These are phyloP conservation scores for Dipodomys stephensi DNA, from an alignment of 2,113 vertebrate genomes.

Conservation along the genomic window DNA sequence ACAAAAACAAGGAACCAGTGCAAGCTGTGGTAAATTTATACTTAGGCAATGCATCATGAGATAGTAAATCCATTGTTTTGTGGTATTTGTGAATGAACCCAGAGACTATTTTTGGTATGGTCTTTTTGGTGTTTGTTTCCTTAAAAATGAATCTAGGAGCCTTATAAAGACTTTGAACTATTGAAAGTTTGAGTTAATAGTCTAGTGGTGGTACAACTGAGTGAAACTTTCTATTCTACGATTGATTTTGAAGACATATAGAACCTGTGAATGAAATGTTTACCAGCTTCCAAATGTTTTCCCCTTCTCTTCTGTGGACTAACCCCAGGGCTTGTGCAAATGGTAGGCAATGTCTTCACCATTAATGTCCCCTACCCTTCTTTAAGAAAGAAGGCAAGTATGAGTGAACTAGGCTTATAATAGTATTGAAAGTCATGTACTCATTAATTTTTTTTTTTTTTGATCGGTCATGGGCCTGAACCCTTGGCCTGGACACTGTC, in stretches of 20 bases:
- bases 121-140: constrained; percentile 21
- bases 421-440: not conserved
- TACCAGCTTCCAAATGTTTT: not conserved
- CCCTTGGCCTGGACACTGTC: too few species aligned
- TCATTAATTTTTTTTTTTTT: not conserved
- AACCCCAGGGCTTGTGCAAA: not conserved
- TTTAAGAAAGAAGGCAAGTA: too few species aligned
- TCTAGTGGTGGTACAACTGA: not conserved
- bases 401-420: too few species aligned
- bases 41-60: constrained; percentile 40
- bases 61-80: constrained; percentile 47
- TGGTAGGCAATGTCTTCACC: not conserved
- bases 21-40: constrained; percentile 36
- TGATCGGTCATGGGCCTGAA: too few species aligned
- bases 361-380: too few species aligned
- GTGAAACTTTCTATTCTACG: constrained; percentile 6
- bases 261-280: not conserved
- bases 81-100: constrained; percentile 40
- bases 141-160: not conserved
- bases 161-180: not conserved
- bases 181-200: not conserved
- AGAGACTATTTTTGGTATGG: constrained; percentile 43
- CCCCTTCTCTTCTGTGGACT: not conserved
- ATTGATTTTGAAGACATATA: not conserved
- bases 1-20: constrained; percentile 5